Conservation (phyloP, 1,140 invertebrate species). For the Drosophila serrata region DNA sequence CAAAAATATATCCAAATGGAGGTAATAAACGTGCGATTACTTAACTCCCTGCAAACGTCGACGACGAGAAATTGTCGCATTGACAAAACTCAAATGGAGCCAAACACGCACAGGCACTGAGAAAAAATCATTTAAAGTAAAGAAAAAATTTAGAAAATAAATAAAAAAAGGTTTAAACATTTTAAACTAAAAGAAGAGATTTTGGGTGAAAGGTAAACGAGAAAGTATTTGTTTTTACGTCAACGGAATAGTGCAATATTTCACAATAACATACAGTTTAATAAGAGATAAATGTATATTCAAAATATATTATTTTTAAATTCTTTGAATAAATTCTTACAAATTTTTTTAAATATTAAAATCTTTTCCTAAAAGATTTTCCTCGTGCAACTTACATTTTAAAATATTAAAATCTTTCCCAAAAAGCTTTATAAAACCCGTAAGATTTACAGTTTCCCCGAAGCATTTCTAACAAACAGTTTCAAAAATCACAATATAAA, state of each 20-base stretch:
- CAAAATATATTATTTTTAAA: no score
- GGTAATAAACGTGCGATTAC: constrained; percentile 62
- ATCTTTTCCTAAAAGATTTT: not conserved
- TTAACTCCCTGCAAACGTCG: constrained; percentile 39
- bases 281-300: no score
- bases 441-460: not conserved
- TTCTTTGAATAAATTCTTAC: not conserved
- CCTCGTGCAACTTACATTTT: no score
- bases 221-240: not conserved
- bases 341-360: not conserved
- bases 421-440: not conserved
- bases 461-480: no score
- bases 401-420: no score
- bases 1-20: constrained; percentile 38
- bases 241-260: not conserved
- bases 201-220: not conserved
- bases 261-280: no score
- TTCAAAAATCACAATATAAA: not conserved
- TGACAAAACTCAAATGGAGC: constrained; percentile 38
- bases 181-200: not conserved
- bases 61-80: constrained; percentile 51
- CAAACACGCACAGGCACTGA: constrained; percentile 36
- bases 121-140: not conserved
- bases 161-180: not conserved
- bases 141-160: not conserved